phyloP scores from a whole-genome alignment of 1,140 invertebrate species.

The Ganaspis sp. region DNA sequence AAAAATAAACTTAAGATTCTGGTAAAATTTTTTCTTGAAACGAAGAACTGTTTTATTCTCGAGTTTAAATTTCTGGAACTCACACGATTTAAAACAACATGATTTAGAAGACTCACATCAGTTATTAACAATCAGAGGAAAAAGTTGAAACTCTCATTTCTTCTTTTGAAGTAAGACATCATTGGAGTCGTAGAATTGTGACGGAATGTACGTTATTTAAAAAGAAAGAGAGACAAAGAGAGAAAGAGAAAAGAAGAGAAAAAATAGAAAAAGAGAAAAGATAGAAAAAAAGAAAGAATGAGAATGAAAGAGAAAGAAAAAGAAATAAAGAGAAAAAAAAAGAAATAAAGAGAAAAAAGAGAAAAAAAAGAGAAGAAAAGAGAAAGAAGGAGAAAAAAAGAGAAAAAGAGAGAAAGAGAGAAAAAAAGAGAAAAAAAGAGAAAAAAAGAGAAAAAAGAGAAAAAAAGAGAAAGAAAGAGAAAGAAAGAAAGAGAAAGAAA shows the following conservation, averaged over 20 bases:
- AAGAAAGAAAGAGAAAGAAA: slow-evolving; percentile 28
- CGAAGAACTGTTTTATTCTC: no score
- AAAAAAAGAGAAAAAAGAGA: slow-evolving; percentile 50
- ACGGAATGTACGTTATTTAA: neutral
- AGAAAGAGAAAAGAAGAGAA: slow-evolving; percentile 61
- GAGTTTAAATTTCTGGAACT: no score
- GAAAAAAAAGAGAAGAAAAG: no score
- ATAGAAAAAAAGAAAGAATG: slow-evolving; percentile 39
- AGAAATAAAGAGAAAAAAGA: no score
- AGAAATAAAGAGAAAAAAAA: slow-evolving; percentile 41
- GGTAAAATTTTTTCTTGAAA: no score
- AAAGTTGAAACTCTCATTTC: slow-evolving; percentile 47
- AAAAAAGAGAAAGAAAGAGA: slow-evolving; percentile 28
- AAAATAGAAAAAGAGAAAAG: no score
- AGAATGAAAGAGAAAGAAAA: slow-evolving; percentile 65
- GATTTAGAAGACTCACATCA: no score
- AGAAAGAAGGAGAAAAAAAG: slow-evolving; percentile 39
- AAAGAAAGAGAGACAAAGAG: slow-evolving; percentile 38
- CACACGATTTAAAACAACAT: no score
- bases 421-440: slow-evolving; percentile 57
- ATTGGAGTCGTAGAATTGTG: no score
- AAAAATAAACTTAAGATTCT: no score
- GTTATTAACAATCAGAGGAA: slow-evolving; percentile 45
- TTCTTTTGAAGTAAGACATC: neutral
- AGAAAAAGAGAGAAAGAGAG: slow-evolving; percentile 59